phyloP scores from a whole-genome alignment of 2,797 vertebrate genomes.

The Oreortyx pictus region DNA sequence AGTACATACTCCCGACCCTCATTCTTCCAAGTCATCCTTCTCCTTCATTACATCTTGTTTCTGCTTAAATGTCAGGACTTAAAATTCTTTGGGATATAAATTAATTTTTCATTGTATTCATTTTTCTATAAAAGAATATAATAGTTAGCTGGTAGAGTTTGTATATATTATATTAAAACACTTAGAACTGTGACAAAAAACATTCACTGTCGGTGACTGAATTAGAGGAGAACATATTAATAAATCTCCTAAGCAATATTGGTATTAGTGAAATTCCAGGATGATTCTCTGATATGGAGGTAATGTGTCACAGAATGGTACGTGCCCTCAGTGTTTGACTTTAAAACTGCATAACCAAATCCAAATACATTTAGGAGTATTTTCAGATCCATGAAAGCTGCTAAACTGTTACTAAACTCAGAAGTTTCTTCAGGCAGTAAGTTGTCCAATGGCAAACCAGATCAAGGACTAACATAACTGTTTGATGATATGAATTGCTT shows the following conservation, averaged over 20 bases:
- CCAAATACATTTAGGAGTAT: neutral
- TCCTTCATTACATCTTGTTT: neutral
- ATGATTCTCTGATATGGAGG: neutral
- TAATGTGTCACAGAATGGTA: rapidly evolving
- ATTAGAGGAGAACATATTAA: neutral
- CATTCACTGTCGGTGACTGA: neutral
- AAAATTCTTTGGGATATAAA: neutral
- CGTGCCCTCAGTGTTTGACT: neutral
- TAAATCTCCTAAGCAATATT: neutral
- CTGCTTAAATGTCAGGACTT: neutral
- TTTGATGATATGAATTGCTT: neutral
- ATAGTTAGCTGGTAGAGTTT: neutral
- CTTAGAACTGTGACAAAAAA: neutral
- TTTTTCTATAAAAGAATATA: neutral
- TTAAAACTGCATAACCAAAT: neutral
- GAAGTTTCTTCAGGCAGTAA: neutral
- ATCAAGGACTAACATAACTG: neutral
- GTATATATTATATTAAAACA: neutral
- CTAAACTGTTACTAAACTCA: neutral
- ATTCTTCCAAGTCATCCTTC: neutral
- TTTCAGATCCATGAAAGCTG: neutral
- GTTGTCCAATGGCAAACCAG: neutral
- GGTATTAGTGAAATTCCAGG: neutral
- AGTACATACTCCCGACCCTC: neutral
- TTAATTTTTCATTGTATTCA: neutral